Base-by-base conservation (phyloP, 2,888 invertebrate genomes). In the Catocala fraxini region DNA sequence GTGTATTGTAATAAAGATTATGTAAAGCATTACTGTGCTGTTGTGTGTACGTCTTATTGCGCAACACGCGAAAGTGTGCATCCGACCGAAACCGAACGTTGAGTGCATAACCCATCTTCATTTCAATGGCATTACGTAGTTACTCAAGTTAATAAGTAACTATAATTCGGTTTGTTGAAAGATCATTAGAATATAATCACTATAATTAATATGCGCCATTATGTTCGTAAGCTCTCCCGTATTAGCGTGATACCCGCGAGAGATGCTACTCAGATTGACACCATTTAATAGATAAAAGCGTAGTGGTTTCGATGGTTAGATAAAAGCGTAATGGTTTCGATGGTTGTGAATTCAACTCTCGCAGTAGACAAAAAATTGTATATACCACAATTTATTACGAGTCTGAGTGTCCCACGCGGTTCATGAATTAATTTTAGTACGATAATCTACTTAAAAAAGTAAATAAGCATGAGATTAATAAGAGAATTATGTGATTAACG, bases 21-120 rank as follows among this genome's bases (percentile, higher is more conserved):
- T 68, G 46, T 73, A 66, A 71, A 56, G 13, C 13, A 52, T 33
- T 66, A 65, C 55, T 63, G 61, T 69, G 42, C 33, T 41, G 55
- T 56, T 56, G 57, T 56, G 58, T 75, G 65, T 69, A 55, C 56
- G 49, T 72, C 62, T 66, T 68, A 83, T 86, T 77, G 82, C 82
- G 77, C 81, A 88, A 84, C 77, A 87, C 80, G 83, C 86, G 89
- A 90, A 90, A 89, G 91, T 81, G 84, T 74, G 82, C 88, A 86
- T 77, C 83, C 81, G 77, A 87, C 82, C 88, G 87, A 69, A 78
- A 79, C 81, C 75, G 65, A 71, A 76, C 69, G 73, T 62, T 68
- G 61, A 70, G 69, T 70, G 66, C 77, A 71, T 72, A 73, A 73
- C 73, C 74, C 79, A 82, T 85, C 84, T 84, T 76, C 71, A 75